phyloP scores from a whole-genome alignment of 2,797 vertebrate species.

The Botia almorhae region DNA sequence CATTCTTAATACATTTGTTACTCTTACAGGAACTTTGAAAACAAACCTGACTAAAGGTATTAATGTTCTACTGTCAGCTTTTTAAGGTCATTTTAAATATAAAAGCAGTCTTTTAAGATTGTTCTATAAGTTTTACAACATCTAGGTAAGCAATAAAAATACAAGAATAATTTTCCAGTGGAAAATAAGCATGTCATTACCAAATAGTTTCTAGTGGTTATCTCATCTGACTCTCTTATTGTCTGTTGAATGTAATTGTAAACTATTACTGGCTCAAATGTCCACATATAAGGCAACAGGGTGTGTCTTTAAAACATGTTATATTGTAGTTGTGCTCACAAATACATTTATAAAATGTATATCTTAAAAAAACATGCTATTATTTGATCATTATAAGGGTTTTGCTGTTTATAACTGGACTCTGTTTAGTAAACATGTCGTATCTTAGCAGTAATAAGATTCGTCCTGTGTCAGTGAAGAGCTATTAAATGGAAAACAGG shows the following conservation, averaged over 20 bases:
- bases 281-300: conserved; percentile 48
- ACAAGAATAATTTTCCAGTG: too few relatives aligned
- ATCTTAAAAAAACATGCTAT: neutral
- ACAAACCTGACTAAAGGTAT: neutral
- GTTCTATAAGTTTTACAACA: too few relatives aligned
- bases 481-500: neutral
- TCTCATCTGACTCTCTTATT: conserved; percentile 14
- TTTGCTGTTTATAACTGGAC: neutral
- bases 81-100: too few relatives aligned
- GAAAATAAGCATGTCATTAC: neutral
- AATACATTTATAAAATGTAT: neutral
- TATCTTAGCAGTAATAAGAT: neutral
- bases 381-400: neutral
- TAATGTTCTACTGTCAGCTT: neutral
- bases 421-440: conserved; percentile 7
- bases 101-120: too few relatives aligned
- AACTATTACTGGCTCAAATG: conserved; percentile 38
- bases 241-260: conserved; percentile 39
- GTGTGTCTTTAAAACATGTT: conserved; percentile 63
- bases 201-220: neutral
- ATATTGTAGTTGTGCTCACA: conserved; percentile 48
- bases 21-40: neutral
- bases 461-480: neutral
- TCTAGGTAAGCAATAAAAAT: too few relatives aligned
- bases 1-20: conserved; percentile 51